phyloP scores from a whole-genome alignment of 2,888 invertebrate species.

The Heteropelma amictum region DNA sequence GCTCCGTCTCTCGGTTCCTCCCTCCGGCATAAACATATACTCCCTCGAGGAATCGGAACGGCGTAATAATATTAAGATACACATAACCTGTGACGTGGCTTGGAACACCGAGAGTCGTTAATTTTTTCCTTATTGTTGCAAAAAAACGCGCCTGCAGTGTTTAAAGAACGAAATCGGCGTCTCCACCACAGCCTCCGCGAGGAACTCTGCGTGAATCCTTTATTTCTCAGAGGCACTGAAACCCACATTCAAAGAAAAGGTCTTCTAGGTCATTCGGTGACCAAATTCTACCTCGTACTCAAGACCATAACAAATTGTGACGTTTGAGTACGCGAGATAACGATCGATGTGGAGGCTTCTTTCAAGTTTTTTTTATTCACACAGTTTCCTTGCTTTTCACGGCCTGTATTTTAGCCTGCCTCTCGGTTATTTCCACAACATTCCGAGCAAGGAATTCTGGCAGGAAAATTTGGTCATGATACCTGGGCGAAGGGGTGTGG shows the following conservation, averaged over 20 bases:
- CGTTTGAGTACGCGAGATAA: background rate
- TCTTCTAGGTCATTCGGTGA: background rate
- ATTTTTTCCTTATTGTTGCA: conserved; percentile 19
- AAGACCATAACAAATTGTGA: background rate
- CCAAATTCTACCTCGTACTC: background rate
- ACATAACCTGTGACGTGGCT: conserved; percentile 34
- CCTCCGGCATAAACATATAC: conserved; percentile 4
- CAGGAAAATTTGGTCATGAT: conserved; percentile 28
- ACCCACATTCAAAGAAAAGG: background rate
- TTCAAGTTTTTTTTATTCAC: background rate
- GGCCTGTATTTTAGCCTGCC: background rate
- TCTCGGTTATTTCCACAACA: conserved; percentile 21
- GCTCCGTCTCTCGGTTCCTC: background rate
- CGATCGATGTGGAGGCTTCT: background rate
- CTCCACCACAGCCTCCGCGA: background rate
- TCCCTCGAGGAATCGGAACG: conserved; percentile 1
- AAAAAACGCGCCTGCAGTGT: background rate
- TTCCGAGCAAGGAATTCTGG: conserved; percentile 15
- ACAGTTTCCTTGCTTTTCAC: background rate
- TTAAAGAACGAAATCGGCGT: conserved; percentile 2
- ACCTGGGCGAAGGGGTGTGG: conserved; percentile 55
- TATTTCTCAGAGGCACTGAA: background rate
- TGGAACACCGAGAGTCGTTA: conserved; percentile 21
- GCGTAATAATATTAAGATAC: conserved; percentile 16
- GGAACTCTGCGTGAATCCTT: conserved; percentile 18